Evolutionary conservation across 2,797 vertebrate genomes (phyloP), one percentile per base, ranked within the genome.

Genomic region (Spatula versicolor): DNA sequence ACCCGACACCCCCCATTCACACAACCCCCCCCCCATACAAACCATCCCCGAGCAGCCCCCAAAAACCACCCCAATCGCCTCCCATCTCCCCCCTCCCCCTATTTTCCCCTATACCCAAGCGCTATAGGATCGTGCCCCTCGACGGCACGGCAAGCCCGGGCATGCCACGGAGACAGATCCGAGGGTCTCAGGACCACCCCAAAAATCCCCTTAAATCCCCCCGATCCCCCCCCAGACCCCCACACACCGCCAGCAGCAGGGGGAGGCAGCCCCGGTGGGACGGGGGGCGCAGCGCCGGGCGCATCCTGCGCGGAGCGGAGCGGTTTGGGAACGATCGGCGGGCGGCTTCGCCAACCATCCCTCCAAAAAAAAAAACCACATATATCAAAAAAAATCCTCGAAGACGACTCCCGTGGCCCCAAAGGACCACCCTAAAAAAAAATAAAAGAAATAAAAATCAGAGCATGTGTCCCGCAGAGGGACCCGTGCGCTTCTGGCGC

Each of bases 71-170:
- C 21, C 55, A 2, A 1, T 2, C 1, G 1, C 15, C 62, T 30
- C 31, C 18, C 45, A 45, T 45, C 43, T 19, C 43, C 33, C 48
- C 9, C 9, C 7, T 9, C 2, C 2, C 8, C 6, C 18, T 45
- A 19, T 21, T 45, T 45, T 20, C 19, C 45, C 45, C 45, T 21
- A 21, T 45, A 11, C 45, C 45, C 45, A 45, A 45, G 45, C 45
- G 19, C 45, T 45, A 10, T 21, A 45, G 45, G 45, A 45, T 21
- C 45, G 45, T 10, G 45, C 62, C 46, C 74, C 82, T 69, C 54
- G 31, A n/a, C 15, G 26, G 71, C 67, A 80, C 72, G n/a, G 18
- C 91, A 86, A 88, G 93, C 1, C 93, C 15, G 80, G 80, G 31
- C 93, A 88, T 82, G 93, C 20, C 76, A n/a, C 83, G 39, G 45